These are phyloP conservation scores for Stenodera caucasica DNA, from an alignment of 2,888 invertebrate genomes.

Conservation along the genomic window DNA sequence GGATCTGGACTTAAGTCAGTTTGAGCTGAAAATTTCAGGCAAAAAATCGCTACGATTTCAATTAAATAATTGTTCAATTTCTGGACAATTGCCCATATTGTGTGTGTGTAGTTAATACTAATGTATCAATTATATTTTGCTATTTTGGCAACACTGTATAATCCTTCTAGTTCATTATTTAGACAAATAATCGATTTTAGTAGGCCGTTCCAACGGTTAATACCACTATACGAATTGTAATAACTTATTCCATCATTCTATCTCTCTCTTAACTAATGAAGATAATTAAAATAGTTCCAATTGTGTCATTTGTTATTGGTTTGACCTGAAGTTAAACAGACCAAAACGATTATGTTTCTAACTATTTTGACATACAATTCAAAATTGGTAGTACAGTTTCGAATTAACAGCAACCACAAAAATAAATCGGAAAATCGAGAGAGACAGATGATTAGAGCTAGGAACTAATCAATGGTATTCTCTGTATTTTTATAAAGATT, in stretches of 20 bases:
- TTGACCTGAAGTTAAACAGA: constrained; percentile 23
- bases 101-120: background rate
- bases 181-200: background rate
- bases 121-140: background rate
- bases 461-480: background rate
- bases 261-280: constrained; percentile 23
- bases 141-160: background rate
- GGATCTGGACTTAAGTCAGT: too few species aligned
- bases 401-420: background rate
- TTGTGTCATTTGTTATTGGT: constrained; percentile 34
- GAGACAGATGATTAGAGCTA: background rate
- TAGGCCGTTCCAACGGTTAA: background rate
- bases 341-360: constrained; percentile 25
- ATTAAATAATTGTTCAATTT: constrained; percentile 2
- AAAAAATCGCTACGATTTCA: too few species aligned
- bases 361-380: constrained; percentile 1
- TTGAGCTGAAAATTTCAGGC: too few species aligned
- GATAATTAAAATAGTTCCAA: constrained; percentile 40
- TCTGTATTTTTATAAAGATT: background rate
- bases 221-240: background rate
- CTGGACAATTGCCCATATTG: background rate
- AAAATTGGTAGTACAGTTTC: background rate
- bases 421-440: background rate
- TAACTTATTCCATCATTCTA: background rate
- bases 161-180: constrained; percentile 4